Evolutionary conservation across 2,797 vertebrate species (phyloP).

Genomic region (Chiroxiphia lanceolata): DNA sequence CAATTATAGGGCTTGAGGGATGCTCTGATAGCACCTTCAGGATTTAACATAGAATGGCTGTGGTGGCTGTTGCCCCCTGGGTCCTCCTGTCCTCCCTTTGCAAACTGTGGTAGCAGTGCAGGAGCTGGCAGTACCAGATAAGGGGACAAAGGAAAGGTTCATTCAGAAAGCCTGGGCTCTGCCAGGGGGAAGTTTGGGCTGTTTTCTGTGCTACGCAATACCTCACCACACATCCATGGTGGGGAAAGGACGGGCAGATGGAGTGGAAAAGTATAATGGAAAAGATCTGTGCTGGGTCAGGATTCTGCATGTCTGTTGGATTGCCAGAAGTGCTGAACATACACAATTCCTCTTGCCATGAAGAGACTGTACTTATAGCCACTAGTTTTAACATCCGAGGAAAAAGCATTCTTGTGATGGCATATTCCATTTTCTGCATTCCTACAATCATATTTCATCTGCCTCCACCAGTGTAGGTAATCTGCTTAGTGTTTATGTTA

Average conservation of each 20-base stretch:
- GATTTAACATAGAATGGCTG: neutral
- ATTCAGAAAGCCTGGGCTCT: neutral
- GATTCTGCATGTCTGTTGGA: neutral
- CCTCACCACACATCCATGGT: neutral
- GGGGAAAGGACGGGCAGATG: neutral
- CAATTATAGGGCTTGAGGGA: neutral
- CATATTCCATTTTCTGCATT: neutral
- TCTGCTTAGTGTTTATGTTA: neutral
- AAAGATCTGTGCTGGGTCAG: neutral
- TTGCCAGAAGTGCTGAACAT: neutral
- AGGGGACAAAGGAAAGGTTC: neutral
- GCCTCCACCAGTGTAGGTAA: fast-evolving
- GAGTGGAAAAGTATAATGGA: neutral
- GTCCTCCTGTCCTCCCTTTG: fast-evolving
- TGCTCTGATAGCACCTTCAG: neutral
- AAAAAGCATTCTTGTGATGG: neutral
- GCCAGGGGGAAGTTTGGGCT: neutral
- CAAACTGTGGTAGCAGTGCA: neutral
- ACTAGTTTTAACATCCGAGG: neutral
- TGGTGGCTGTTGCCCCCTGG: neutral
- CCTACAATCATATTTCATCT: neutral
- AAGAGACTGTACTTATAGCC: neutral
- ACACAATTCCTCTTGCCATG: neutral
- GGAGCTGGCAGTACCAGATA: neutral
- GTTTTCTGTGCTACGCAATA: neutral